A percentile compares a stretch with the other conserved stretches of the same genome.
These are phyloP conservation scores for Caradrina kadenii DNA, from an alignment of 2,888 invertebrate genomes.

Conservation along the genomic window DNA sequence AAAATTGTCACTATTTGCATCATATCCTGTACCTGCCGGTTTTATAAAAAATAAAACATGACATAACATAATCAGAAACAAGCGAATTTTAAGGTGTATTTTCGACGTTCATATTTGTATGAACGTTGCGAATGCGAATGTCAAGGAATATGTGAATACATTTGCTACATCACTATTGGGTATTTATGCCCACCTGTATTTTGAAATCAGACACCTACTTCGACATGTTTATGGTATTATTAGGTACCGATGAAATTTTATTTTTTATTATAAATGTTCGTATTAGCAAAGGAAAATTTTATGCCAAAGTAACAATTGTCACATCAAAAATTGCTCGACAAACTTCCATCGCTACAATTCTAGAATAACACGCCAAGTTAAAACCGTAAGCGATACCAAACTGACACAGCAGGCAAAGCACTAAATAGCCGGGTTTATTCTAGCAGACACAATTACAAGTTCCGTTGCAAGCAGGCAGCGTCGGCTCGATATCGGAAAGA, in stretches of 20 bases:
- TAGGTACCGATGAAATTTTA: not conserved
- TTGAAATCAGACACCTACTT: conserved; percentile 6
- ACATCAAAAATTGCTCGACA: not conserved
- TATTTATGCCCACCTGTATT: not conserved
- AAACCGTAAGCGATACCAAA: conserved; percentile 34
- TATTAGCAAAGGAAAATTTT: not conserved
- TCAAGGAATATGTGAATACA: not conserved
- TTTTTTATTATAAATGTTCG: not conserved
- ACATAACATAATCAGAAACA: not conserved
- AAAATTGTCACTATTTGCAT: not conserved
- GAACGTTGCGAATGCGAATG: not conserved
- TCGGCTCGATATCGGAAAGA: conserved; percentile 71
- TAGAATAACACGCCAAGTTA: not conserved
- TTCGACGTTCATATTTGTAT: not conserved
- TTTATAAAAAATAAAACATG: too few relatives aligned
- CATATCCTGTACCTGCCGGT: too few relatives aligned
- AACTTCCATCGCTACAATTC: not conserved
- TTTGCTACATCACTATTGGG: not conserved
- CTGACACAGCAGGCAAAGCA: conserved; percentile 64
- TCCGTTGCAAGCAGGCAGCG: conserved; percentile 60
- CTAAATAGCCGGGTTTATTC: conserved; percentile 68
- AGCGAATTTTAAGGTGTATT: not conserved
- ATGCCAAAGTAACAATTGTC: not conserved
- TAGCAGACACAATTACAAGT: conserved; percentile 74
- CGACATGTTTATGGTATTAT: not conserved